Evolutionary conservation across 2,113 vertebrate species (phyloP).

Genomic region (Gymnobelideus leadbeateri): DNA sequence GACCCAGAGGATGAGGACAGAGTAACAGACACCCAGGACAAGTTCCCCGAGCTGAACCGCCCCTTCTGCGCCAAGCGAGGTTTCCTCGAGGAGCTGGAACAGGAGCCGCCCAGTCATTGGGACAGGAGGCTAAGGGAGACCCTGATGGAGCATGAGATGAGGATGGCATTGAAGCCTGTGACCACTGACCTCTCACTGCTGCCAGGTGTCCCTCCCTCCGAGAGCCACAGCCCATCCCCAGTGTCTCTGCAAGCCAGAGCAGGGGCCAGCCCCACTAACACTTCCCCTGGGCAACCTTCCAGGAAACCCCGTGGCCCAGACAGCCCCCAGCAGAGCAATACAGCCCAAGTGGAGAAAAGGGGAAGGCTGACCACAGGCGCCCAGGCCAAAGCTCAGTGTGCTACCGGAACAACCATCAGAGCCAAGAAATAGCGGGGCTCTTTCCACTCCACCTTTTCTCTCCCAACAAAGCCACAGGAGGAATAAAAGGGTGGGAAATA

Average conservation of each 20-base stretch:
- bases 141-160: conserved; percentile 70
- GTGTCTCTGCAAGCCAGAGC: background rate
- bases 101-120: conserved; percentile 58
- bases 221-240: fast-evolving
- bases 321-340: background rate
- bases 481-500: background rate
- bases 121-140: background rate
- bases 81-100: conserved; percentile 78
- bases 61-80: conserved; percentile 82
- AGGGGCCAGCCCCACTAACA: background rate
- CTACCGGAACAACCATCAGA: conserved; percentile 51
- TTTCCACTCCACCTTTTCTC: background rate
- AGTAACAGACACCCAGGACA: background rate
- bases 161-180: conserved; percentile 47
- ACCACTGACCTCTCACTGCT: conserved; percentile 22
- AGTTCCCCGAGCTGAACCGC: conserved; percentile 6
- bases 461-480: background rate
- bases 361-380: background rate
- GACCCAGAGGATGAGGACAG: conserved; percentile 24
- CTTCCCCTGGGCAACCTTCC: conserved; percentile 24
- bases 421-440: conserved; percentile 33
- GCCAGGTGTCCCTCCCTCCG: background rate
- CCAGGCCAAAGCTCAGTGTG: fast-evolving
- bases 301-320: conserved; percentile 26
- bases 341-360: background rate